These are phyloP conservation scores for Pangasius djambal DNA, from an alignment of 2,797 vertebrate species.

Conservation along the genomic window DNA sequence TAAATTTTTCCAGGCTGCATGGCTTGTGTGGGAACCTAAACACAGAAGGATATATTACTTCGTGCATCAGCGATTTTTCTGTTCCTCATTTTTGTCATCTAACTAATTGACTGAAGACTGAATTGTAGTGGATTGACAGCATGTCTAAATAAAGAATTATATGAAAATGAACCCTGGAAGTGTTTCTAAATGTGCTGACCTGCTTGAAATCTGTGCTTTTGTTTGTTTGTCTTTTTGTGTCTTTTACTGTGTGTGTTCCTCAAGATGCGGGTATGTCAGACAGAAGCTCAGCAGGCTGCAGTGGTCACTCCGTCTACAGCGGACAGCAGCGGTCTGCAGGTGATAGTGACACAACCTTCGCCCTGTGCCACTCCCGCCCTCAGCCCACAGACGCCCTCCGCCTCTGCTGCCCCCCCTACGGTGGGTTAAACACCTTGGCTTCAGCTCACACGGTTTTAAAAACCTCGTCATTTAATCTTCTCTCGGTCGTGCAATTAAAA, in stretches of 20 bases:
- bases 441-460: background rate
- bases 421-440: slow-evolving; percentile 28
- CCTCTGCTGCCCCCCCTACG: slow-evolving; percentile 50
- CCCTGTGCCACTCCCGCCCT: slow-evolving; percentile 74
- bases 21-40: background rate
- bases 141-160: background rate
- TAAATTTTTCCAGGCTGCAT: background rate
- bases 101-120: background rate
- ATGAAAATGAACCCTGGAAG: background rate
- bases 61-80: background rate
- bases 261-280: slow-evolving; percentile 65
- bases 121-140: background rate
- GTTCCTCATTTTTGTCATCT: background rate
- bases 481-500: background rate
- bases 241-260: background rate
- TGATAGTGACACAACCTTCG: slow-evolving; percentile 77
- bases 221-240: too few species aligned
- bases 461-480: background rate
- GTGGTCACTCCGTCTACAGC: slow-evolving; percentile 55
- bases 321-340: slow-evolving; percentile 71
- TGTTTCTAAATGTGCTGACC: background rate
- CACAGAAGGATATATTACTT: background rate
- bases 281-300: slow-evolving; percentile 59
- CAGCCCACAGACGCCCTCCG: slow-evolving; percentile 73
- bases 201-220: background rate